A percentile compares a stretch with the other conserved stretches of the same genome.
phyloP scores from a whole-genome alignment of 2,888 invertebrate species.

The Lottia gigantea region DNA sequence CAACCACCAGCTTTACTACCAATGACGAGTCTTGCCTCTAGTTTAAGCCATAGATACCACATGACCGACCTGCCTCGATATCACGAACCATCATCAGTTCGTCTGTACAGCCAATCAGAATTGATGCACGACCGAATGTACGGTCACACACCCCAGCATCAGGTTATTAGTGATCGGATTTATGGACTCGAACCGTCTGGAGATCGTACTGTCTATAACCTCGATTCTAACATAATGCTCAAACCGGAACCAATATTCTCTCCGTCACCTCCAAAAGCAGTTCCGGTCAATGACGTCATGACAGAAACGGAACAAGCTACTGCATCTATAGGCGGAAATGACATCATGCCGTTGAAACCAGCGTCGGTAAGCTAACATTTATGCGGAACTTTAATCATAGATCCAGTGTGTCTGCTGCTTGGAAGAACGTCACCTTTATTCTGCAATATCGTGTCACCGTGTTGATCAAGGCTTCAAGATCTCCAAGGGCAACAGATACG shows the following conservation, averaged over 20 bases:
- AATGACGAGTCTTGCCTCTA: conserved; percentile 27
- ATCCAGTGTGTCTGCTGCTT: no score
- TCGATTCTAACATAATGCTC: conserved; percentile 28
- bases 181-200: background rate
- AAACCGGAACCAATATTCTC: conserved; percentile 36
- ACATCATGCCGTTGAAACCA: conserved; percentile 37
- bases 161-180: background rate
- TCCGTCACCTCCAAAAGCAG: conserved; percentile 40
- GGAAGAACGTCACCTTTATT: no score
- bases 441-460: no score
- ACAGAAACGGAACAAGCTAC: conserved; percentile 26
- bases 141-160: conserved; percentile 7
- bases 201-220: conserved; percentile 5
- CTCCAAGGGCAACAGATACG: no score
- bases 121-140: conserved; percentile 17
- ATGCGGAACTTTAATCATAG: no score
- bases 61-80: conserved; percentile 22
- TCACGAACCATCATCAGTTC: background rate
- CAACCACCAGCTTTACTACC: conserved; percentile 25
- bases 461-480: no score
- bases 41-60: conserved; percentile 18
- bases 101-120: conserved; percentile 23
- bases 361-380: conserved; percentile 26
- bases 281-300: conserved; percentile 31
- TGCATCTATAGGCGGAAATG: conserved; percentile 24